phyloP scores from a whole-genome alignment of 2,888 invertebrate genomes.

The Seira ritae region DNA sequence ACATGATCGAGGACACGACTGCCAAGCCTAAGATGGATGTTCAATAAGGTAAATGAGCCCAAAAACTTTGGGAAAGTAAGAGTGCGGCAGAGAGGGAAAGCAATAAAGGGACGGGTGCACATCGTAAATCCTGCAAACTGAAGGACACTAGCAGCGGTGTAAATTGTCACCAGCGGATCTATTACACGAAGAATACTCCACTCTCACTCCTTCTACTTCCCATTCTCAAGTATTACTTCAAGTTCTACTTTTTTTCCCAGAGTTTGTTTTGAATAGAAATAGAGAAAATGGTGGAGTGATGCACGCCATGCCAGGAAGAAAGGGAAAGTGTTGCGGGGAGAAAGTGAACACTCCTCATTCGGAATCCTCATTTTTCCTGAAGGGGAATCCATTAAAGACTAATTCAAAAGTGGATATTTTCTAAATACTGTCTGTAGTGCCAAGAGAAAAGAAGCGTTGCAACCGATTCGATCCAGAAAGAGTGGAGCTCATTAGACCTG shows the following conservation, averaged over 20 bases:
- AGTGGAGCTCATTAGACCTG: slow-evolving; percentile 54
- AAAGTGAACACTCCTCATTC: no score
- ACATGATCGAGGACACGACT: slow-evolving; percentile 44
- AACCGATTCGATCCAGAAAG: slow-evolving; percentile 11
- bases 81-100: slow-evolving; percentile 43
- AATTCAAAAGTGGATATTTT: slow-evolving; percentile 64
- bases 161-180: slow-evolving; percentile 50
- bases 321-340: no score
- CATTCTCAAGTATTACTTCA: not conserved
- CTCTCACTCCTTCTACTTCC: not conserved
- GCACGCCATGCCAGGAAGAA: not conserved
- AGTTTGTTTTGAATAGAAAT: slow-evolving; percentile 27
- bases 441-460: slow-evolving; percentile 22
- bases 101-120: slow-evolving; percentile 45
- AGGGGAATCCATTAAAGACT: slow-evolving; percentile 71
- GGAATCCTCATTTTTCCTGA: slow-evolving; percentile 40
- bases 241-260: not conserved
- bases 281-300: not conserved
- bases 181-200: not conserved
- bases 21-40: slow-evolving; percentile 59
- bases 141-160: slow-evolving; percentile 46
- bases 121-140: slow-evolving; percentile 52
- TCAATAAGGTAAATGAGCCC: slow-evolving; percentile 60
- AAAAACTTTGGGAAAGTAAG: slow-evolving; percentile 29
- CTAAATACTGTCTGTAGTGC: slow-evolving; percentile 40